Base-by-base conservation (phyloP, 2,888 invertebrate genomes). In the Lottia gigantea region DNA sequence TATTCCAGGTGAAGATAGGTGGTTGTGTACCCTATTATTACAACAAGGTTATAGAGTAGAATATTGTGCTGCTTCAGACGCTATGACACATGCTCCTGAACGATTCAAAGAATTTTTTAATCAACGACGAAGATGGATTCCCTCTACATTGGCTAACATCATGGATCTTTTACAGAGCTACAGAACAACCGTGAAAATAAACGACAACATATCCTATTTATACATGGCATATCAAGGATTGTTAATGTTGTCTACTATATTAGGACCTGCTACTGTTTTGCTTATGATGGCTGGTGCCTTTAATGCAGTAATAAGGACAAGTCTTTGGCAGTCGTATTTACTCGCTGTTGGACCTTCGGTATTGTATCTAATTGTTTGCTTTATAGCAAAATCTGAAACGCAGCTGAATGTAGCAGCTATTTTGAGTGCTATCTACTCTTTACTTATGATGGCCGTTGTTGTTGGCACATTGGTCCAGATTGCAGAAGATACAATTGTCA, bases 21-120 rank as follows among this genome's bases (percentile, higher is more conserved):
- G 98, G 98, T 91, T 98, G 73, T 98, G 98, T 86, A 98, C 98
- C 0, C 90, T 98, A 62, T 90, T 98, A 55, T 91, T 98, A 12
- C 98, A 98, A 90, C 91, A 98, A 89, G 98, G 98, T 11, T 98
- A 98, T 89, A 93, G 97, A 78, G 97, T 97, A 0, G 98, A 98
- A 89, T 98, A 98, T 88, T 97, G 97, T 79, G 98, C 98, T 86
- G 98, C 98, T 16, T 96, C 97, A 2, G 98, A 98, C 87, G 98
- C 98, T 46, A 95, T 97, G 90, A 98, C 98, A 0, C 97, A 97
- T 85, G 96, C 96, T 62, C 98, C 98, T 0, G 98, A 98, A 71
- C 74, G 79, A 31, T 98, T 98, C 90, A 95, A 95, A 86, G 98
- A 98, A 90, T 98, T 98, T 89, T 98, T 96, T 90, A 98, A 97